Percentiles rank a stretch among this genome's conserved stretches.
Evolutionary conservation across 2,113 vertebrate species (phyloP).

Genomic region (Acinonyx jubatus): DNA sequence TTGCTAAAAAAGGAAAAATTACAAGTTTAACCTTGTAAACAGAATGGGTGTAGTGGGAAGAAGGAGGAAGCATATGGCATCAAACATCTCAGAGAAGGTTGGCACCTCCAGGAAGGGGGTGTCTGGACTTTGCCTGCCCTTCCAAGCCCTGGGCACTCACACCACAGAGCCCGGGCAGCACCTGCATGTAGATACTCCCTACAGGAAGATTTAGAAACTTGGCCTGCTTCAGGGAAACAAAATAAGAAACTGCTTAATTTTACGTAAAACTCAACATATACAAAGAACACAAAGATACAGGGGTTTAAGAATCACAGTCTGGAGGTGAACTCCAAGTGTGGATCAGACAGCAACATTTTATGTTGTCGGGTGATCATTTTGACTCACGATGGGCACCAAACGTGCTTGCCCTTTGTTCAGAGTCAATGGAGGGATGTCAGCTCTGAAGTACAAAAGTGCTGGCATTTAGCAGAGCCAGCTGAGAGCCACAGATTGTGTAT

Average conservation of each 20-base stretch:
- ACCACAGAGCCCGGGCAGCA: neutral
- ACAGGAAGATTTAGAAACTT: neutral
- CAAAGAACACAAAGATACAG: neutral
- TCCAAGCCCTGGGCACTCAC: no score
- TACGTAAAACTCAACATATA: neutral
- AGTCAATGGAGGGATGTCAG: neutral
- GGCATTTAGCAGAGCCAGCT: neutral
- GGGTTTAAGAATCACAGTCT: neutral
- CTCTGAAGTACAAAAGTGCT: neutral
- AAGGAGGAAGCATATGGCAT: fast-evolving
- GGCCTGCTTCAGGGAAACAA: neutral
- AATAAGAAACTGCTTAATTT: neutral
- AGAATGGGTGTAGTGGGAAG: neutral
- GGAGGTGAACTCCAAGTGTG: fast-evolving
- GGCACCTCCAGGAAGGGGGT: no score
- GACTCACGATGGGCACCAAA: neutral
- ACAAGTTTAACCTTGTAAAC: no score
- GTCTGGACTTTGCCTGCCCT: fast-evolving
- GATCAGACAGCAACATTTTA: fast-evolving
- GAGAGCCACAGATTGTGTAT: conserved; percentile 49
- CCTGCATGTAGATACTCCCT: neutral
- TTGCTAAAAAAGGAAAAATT: neutral
- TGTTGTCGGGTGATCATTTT: fast-evolving
- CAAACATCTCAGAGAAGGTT: fast-evolving
- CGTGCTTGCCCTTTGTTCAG: neutral